Evolutionary conservation across 2,113 vertebrate species (phyloP), one percentile per base, ranked within the genome.

Genomic region (Cacatua alba): DNA sequence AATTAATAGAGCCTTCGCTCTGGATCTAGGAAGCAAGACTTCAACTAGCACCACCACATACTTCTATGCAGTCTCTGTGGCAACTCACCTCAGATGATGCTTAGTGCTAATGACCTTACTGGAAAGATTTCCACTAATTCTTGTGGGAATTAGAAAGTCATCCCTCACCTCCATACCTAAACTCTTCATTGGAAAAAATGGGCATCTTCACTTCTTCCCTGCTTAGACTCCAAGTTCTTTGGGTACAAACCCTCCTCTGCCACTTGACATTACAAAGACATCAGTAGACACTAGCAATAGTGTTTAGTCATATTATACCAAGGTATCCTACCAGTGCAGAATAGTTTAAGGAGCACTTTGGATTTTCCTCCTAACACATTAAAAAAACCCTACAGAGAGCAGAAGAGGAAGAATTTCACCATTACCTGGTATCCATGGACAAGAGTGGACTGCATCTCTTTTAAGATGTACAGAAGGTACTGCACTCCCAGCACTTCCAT

Each of bases 341-440:
- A 72, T 35, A 69, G 49, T 53, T 79, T n/a, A 8, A 44, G 17
- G 15, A 76, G 25, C n/a, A 87, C 55, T 64, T 70, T 72, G 43
- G n/a, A 82, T n/a, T 92, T 46, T 74, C n/a, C 59, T 77, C 48
- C 35, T 64, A 86, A 48, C 6, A 46, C 17, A 67, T n/a, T 14
- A 64, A 52, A 53, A 60, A 20, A 13, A 15, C 19, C 11, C 29
- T 71, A 59, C 4, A 55, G 44, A 89, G 48, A 88, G 20, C 17
- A 89, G 60, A 70, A 83, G 55, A 74, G 13, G 26, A 82, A 83
- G 48, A 81, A 68, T 52, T 46, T 74, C 53, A 46, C 18, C 57
- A 67, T 95, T 97, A 99, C 99, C 99, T 99, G 99, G 91, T 99
- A 99, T 11, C 99, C 99, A 71, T 99, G 99, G 67, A 99, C 97